Evolutionary conservation across 2,797 vertebrate species (phyloP), one percentile per base, ranked within the genome.

Genomic region (Schizothorax lantsangensis): DNA sequence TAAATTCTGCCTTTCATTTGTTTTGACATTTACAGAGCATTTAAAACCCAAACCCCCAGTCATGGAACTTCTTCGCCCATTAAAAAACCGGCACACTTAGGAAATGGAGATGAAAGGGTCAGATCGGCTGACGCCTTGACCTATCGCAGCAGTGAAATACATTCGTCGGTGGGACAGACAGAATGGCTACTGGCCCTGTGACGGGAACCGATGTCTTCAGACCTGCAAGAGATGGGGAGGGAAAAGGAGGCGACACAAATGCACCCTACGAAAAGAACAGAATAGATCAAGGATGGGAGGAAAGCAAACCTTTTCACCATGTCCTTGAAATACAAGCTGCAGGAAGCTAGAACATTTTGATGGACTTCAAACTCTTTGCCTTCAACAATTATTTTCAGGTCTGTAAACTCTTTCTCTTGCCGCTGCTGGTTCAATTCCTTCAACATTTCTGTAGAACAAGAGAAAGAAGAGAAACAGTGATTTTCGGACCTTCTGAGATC

Each of bases 271-370:
- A 98, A 94, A 95, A 94, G 95, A 85, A 88, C 79, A 98, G 97
- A 99, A 98, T 96, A 97, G 96, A 97, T 95, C 97, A 97, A 97
- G 92, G 92, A 91, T 88, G 92, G 92, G 91, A 91, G 86, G 96
- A 97, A 98, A 97, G 98, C 98, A 99, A 99, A 99, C 98, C 98
- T 99, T 99, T 99, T 99, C 96, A 99, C 99, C 98, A 99, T 97
- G 97, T 99, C 98, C 98, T 99, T 99, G 98, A 99, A 99, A 99
- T 99, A 99, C 97, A 99, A 99, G 97, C 98, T 99, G 98, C 98
- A 99, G 98, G 98, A 99, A 99, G 98, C 97, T 99, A 99, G 97
- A 98, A 99, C 97, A 99, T 99, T 99, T 99, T 99, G 98, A 97
- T 99, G 98, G 97, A 99, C 98, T 98, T 99, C 98, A 99, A 99